A percentile compares a stretch with the other conserved stretches of the same genome.
phyloP scores from a whole-genome alignment of 2,797 vertebrate species.

The Platyrinchus mystaceus region DNA sequence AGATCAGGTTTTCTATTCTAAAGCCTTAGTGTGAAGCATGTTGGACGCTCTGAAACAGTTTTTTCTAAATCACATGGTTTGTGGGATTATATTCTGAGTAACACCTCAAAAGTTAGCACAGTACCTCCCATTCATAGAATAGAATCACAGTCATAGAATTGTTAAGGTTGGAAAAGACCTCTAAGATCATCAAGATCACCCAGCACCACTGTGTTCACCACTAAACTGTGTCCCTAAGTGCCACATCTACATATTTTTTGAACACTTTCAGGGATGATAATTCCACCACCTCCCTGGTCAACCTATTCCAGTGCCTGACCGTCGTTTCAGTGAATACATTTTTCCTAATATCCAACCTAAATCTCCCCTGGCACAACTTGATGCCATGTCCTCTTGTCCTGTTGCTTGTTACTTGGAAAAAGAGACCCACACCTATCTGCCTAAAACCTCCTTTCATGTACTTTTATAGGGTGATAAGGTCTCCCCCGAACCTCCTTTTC shows the following conservation, averaged over 20 bases:
- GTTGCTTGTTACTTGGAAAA: neutral
- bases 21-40: neutral
- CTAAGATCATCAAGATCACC: neutral
- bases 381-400: neutral
- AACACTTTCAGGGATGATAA: neutral
- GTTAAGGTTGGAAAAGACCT: neutral
- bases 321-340: neutral
- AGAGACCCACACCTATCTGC: neutral
- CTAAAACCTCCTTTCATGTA: neutral
- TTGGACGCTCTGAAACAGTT: neutral
- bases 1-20: neutral
- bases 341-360: neutral
- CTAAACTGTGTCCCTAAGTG: neutral
- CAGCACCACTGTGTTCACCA: neutral
- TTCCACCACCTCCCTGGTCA: neutral
- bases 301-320: neutral
- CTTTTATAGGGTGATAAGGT: neutral
- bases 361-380: neutral
- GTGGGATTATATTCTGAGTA: neutral
- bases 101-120: neutral
- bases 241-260: neutral
- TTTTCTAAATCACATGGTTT: neutral
- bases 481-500: neutral
- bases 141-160: neutral
- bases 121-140: neutral